phyloP scores from a whole-genome alignment of 2,888 invertebrate species.

The Lymantria monacha region DNA sequence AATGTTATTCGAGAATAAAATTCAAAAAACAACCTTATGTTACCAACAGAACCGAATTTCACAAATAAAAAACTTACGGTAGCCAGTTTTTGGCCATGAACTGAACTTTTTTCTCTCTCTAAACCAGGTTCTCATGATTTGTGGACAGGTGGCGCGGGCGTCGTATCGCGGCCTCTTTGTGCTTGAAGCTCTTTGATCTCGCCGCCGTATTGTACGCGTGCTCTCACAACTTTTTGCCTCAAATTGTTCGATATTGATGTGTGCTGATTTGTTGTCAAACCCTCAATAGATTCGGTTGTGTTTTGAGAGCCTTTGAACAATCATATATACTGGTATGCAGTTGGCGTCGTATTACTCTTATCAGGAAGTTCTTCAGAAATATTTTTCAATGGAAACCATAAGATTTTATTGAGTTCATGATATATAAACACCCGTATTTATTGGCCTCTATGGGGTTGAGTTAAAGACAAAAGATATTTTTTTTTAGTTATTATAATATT shows the following conservation, averaged over 20 bases:
- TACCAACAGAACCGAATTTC: constrained; percentile 13
- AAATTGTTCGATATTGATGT: constrained; percentile 53
- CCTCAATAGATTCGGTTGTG: constrained; percentile 31
- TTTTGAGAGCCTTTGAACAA: constrained; percentile 23
- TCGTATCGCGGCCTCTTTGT: constrained; percentile 68
- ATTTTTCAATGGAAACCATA: neutral
- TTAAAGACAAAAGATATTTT: too few relatives aligned
- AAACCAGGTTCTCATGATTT: constrained; percentile 73
- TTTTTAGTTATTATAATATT: too few relatives aligned
- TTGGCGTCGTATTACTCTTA: constrained; percentile 28
- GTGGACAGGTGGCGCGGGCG: constrained; percentile 76
- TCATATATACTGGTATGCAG: constrained; percentile 14
- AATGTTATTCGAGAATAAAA: neutral
- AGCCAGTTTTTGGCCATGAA: constrained; percentile 35
- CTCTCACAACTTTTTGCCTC: constrained; percentile 63
- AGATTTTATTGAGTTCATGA: neutral
- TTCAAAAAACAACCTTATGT: constrained; percentile 5
- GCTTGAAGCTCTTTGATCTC: constrained; percentile 55
- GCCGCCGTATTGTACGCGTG: constrained; percentile 74
- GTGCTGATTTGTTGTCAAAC: constrained; percentile 37
- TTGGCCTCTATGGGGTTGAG: too few relatives aligned
- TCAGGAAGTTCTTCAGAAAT: neutral
- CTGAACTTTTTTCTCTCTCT: constrained; percentile 47
- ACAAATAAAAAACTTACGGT: constrained; percentile 23
- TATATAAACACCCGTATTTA: neutral